A percentile compares a stretch with the other conserved stretches of the same genome.
These are phyloP conservation scores for Osmoderma eremita DNA, from an alignment of 2,888 invertebrate genomes.

Conservation along the genomic window DNA sequence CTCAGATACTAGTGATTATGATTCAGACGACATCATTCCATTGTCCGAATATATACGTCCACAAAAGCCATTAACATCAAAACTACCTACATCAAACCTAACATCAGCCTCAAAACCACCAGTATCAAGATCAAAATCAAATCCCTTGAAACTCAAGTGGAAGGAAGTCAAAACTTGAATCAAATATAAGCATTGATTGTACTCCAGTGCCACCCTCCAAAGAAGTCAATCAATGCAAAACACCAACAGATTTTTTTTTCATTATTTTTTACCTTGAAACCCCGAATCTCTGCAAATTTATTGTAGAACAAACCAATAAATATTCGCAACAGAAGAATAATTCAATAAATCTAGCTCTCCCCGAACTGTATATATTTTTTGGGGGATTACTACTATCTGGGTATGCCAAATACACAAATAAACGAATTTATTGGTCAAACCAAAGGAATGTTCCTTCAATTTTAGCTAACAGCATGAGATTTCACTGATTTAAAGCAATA, in stretches of 20 bases:
- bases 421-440: not conserved
- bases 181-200: too few species aligned
- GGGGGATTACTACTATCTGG: constrained; percentile 1
- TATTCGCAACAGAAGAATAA: constrained; percentile 5
- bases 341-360: not conserved
- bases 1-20: constrained; percentile 7
- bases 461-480: too few species aligned
- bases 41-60: constrained; percentile 6
- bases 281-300: not conserved
- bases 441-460: constrained; percentile 1
- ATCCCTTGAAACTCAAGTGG: too few species aligned
- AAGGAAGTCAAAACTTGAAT: too few species aligned
- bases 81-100: not conserved
- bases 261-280: not conserved
- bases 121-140: not conserved
- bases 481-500: too few species aligned
- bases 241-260: not conserved
- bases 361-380: not conserved
- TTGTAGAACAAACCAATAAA: constrained; percentile 6
- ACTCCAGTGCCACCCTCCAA: too few species aligned
- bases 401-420: constrained; percentile 6
- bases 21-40: constrained; percentile 3
- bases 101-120: not conserved
- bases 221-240: not conserved
- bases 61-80: not conserved